phyloP scores from a whole-genome alignment of 2,888 invertebrate species.

The Scaptomyza tumidula region DNA sequence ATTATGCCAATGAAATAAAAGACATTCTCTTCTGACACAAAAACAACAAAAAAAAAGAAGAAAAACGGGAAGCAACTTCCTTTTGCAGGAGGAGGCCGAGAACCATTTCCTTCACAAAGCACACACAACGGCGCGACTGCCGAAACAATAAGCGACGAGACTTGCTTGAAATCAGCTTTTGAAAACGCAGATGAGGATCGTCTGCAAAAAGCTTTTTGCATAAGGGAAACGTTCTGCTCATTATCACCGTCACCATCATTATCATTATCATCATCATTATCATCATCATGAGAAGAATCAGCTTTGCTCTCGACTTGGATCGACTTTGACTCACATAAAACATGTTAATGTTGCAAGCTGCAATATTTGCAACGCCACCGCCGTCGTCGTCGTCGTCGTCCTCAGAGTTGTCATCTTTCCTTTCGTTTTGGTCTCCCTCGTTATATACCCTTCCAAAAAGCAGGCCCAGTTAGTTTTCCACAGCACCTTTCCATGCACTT shows the following conservation, averaged over 20 bases:
- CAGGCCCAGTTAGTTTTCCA: not conserved
- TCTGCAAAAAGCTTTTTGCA: constrained; percentile 26
- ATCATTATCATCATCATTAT: not conserved
- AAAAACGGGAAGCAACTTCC: constrained; percentile 62
- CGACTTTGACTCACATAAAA: constrained; percentile 51
- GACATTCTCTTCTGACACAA: constrained; percentile 10
- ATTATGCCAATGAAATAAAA: constrained; percentile 40
- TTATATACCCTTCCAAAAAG: constrained; percentile 34
- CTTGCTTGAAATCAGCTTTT: constrained; percentile 18
- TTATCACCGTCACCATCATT: constrained; percentile 7
- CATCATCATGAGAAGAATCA: constrained; percentile 9
- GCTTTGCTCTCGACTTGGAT: constrained; percentile 28
- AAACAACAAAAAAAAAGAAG: constrained; percentile 37
- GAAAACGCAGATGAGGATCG: constrained; percentile 42
- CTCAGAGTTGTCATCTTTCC: constrained; percentile 25
- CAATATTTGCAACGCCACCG: constrained; percentile 49
- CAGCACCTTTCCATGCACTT: not conserved
- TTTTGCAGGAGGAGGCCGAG: constrained; percentile 45
- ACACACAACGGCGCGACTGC: not conserved
- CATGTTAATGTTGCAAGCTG: constrained; percentile 76
- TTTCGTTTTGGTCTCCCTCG: constrained; percentile 16
- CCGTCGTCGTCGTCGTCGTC: constrained; percentile 2
- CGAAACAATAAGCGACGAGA: constrained; percentile 11
- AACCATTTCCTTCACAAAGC: constrained; percentile 51
- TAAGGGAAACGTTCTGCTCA: constrained; percentile 29